Evolutionary conservation across 2,888 invertebrate genomes (phyloP).

Genomic region (Pollenia labialis): DNA sequence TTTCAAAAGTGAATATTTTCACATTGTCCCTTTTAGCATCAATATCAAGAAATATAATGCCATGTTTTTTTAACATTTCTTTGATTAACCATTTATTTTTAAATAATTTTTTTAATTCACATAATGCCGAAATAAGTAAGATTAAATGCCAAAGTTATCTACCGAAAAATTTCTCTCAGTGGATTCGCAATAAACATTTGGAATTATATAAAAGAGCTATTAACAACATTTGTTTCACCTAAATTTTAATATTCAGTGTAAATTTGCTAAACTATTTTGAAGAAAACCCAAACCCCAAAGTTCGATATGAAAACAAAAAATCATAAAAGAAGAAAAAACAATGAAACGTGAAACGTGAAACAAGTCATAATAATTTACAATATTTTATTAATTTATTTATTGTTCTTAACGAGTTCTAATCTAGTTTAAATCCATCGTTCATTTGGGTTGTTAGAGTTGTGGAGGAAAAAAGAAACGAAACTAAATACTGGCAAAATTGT

Average conservation of each 20-base stretch:
- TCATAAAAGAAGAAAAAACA: background rate
- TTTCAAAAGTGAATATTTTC: too few species aligned
- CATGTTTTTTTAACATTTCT: too few species aligned
- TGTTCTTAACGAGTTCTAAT: conserved; percentile 57
- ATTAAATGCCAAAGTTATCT: too few species aligned
- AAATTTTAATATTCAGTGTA: conserved; percentile 67
- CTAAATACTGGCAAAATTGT: conserved; percentile 33
- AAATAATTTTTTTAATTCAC: too few species aligned
- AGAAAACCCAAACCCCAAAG: conserved; percentile 34
- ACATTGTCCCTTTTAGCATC: too few species aligned
- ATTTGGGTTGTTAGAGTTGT: conserved; percentile 2
- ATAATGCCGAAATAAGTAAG: too few species aligned
- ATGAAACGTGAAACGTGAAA: conserved; percentile 23
- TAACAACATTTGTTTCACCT: too few species aligned
- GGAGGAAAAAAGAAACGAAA: conserved; percentile 45
- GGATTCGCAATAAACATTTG: too few species aligned
- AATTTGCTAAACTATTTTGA: conserved; percentile 63
- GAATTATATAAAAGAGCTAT: too few species aligned
- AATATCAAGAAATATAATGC: too few species aligned
- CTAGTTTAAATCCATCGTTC: conserved; percentile 50
- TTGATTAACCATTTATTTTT: too few species aligned
- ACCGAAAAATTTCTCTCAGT: too few species aligned
- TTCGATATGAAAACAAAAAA: background rate
- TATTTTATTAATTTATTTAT: conserved; percentile 62
- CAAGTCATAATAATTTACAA: conserved; percentile 51